Conservation (phyloP, 2,113 vertebrate genomes). For the Colaptes auratus region DNA sequence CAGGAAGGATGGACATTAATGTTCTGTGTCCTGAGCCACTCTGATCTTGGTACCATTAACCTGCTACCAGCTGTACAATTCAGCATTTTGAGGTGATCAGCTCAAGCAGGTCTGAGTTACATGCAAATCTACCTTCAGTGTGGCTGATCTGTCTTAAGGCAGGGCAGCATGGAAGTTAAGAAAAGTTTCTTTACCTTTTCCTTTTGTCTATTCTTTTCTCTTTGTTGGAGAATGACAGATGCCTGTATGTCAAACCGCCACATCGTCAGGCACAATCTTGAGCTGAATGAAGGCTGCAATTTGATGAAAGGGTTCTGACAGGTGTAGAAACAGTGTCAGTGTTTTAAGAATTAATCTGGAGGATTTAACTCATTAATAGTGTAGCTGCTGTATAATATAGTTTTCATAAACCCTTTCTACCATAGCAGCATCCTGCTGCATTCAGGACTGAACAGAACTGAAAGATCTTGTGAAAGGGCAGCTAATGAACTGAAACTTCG, state of each 20-base stretch:
- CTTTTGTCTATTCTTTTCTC: background rate
- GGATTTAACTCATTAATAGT: background rate
- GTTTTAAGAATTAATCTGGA: background rate
- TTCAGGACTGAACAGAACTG: background rate
- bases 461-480: background rate
- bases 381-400: background rate
- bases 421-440: background rate
- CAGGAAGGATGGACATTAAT: no score
- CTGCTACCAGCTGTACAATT: background rate
- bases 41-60: background rate
- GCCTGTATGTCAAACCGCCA: background rate
- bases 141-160: background rate
- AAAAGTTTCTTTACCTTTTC: background rate
- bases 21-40: background rate
- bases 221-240: background rate
- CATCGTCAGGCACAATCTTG: background rate
- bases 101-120: background rate
- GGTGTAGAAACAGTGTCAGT: background rate
- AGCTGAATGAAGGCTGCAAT: conserved; percentile 12
- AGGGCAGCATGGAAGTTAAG: background rate
- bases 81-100: background rate
- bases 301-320: conserved; percentile 9
- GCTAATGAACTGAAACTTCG: background rate
- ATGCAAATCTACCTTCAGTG: background rate
- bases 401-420: background rate